Base-by-base conservation (phyloP, 2,888 invertebrate species). In the Autographa gamma region DNA sequence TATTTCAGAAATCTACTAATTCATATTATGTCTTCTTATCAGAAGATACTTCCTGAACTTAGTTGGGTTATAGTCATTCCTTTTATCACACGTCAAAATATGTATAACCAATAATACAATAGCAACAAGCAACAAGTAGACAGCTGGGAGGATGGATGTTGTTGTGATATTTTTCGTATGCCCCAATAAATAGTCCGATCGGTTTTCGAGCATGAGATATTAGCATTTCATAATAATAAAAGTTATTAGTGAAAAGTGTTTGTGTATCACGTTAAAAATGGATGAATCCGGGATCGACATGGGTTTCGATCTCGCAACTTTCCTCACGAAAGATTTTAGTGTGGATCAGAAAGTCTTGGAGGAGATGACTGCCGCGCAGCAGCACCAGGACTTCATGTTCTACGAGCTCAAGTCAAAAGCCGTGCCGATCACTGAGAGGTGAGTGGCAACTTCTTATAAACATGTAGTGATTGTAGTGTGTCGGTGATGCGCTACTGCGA, bases 261-360 rank as follows among this genome's bases (percentile, higher is more conserved):
- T 76, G 83, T 83, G 83, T 67, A 66, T 73, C 64, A 38, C 86
- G 85, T 87, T 87, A 73, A 83, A 90, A 89, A 96, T 96, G 96
- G 96, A 96, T 91, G 97, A 97, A 90, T 97, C 97, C 84, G 97
- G 97, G 80, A 96, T 97, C 83, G 97, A 97, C 86, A 96, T 97
- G 96, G 96, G 96, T 76, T 97, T 96, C 87, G 97, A 97, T 93
- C 95, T 97, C 86, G 96, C 96, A 74, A 96, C 96, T 78, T 93
- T 96, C 81, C 93, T 96, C 79, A 93, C 95, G 79, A 96, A 96
- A 86, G 96, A 96, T 90, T 95, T 93, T 83, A 96, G 92, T 85
- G 90, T 92, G 82, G 96, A 96, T 85, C 94, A 94, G 86, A 95
- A 92, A 90, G 94, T 94, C 79, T 93, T 96, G 83, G 96, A 96